Conservation (phyloP, 1,140 invertebrate species). For the Fopius arisanus region DNA sequence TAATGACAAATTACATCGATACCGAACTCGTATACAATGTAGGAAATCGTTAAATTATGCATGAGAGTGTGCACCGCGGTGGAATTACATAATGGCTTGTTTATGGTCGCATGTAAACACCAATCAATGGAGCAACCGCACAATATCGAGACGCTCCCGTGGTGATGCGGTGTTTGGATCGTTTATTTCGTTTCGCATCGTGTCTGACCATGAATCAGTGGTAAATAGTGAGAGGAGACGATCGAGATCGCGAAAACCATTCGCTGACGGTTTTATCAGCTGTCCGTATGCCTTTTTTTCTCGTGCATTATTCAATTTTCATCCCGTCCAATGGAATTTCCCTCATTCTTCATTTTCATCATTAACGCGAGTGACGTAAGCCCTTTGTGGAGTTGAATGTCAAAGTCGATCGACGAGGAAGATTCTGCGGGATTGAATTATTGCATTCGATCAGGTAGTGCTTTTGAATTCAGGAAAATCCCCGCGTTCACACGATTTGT, state of each 20-base stretch:
- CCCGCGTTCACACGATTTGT: background rate
- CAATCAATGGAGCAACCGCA: constrained; percentile 46
- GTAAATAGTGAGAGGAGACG: constrained; percentile 32
- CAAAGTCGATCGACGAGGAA: background rate
- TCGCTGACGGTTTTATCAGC: constrained; percentile 39
- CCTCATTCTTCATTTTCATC: background rate
- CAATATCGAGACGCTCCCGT: constrained; percentile 12
- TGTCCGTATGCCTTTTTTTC: constrained; percentile 34
- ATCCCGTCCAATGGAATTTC: background rate
- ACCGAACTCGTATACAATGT: background rate
- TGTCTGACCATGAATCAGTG: constrained; percentile 19
- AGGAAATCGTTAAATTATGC: constrained; percentile 44
- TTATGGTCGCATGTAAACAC: constrained; percentile 54
- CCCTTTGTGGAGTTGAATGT: background rate
- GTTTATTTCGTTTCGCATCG: constrained; percentile 14
- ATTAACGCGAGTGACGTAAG: background rate
- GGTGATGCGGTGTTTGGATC: background rate
- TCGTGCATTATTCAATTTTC: background rate
- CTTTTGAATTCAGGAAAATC: background rate
- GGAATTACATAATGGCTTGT: constrained; percentile 53
- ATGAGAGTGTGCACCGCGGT: constrained; percentile 44
- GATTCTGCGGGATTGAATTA: background rate
- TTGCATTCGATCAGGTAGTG: background rate
- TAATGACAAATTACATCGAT: constrained; percentile 1
- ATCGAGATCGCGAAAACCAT: constrained; percentile 18